phyloP scores from a whole-genome alignment of 1,140 invertebrate species.

The Heliconius congener region DNA sequence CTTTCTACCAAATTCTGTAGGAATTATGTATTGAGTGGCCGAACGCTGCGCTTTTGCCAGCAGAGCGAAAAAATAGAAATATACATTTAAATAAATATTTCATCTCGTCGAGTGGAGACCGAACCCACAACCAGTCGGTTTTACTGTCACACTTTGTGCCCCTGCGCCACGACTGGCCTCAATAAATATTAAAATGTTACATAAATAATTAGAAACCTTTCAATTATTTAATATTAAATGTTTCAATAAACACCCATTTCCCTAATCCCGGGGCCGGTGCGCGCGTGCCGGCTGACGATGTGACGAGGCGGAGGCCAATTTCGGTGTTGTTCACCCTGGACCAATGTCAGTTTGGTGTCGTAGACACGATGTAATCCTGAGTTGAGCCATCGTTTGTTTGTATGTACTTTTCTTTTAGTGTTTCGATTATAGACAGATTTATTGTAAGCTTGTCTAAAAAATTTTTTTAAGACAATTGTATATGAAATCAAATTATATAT shows the following conservation, averaged over 20 bases:
- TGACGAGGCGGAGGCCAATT: background rate
- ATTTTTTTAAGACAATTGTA: too few species aligned
- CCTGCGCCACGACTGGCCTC: too few species aligned
- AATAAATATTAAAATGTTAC: background rate
- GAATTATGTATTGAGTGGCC: background rate
- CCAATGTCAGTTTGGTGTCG: background rate
- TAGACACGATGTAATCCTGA: background rate
- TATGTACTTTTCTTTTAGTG: background rate
- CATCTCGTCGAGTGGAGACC: background rate
- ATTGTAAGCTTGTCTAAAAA: too few species aligned
- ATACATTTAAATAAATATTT: background rate
- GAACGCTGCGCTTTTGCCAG: background rate
- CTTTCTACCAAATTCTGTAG: too few species aligned
- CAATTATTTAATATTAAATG: background rate
- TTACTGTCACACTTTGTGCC: too few species aligned
- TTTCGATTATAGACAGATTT: too few species aligned
- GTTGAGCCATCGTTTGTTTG: background rate
- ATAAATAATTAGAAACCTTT: background rate
- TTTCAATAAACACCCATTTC: background rate
- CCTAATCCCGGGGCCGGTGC: background rate
- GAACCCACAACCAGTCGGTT: background rate
- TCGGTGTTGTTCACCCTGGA: conserved; percentile 10
- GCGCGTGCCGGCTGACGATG: background rate
- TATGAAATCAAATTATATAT: too few species aligned
- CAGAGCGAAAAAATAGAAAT: too few species aligned